Evolutionary conservation across 53 echinoderm and acorn worm genomes (phyloP), one percentile per base, ranked within the genome.

Genomic region (Temnopleurus reevesii): DNA sequence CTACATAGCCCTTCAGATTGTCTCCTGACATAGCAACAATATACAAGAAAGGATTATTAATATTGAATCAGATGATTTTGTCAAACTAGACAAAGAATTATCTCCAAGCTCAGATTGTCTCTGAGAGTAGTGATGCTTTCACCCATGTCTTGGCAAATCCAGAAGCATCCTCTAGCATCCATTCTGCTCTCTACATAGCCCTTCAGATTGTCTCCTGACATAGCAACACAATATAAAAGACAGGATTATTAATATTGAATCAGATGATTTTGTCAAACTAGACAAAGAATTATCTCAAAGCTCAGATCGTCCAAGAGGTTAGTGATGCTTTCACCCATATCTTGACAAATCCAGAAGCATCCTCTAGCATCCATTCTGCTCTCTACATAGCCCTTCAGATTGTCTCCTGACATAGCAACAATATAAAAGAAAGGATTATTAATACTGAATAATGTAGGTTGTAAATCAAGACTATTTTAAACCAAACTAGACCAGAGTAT

Each of bases 131-230:
- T 93, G 30, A 92, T 82, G 19, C 94, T 90, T 77, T 92, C 89
- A 15, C 80, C 87, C 84, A 98, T 81, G 59, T 96, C 93, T 44
- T 90, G 91, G 76, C 94, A 93, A 30, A 94, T 81, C 99, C 99
- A 98, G 89, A 98, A 98, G 65, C 90, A 80, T 8, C 99, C 94
- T 33, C 71, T 90, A 30, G 91, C 79, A 84, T 98, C 95, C 90
- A 98, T 92, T 8, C 99, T 82, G 45, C 99, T 94, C 85, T 98
- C 99, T 9, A 98, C 94, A 56, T 91, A 95, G 76, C 91, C 93
- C 19, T 93, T 82, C 59, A 98, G 76, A 10, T 44, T 89, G 64
- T 96, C 94, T 38, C 99, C 99, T 95, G 36, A 28, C 33, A 79
- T 28, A 79, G 25, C 47, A 49, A 25, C 63, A 63, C 63, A 71